Evolutionary conservation across 1,140 invertebrate genomes (phyloP), one percentile per base, ranked within the genome.

Genomic region (Apis dorsata): DNA sequence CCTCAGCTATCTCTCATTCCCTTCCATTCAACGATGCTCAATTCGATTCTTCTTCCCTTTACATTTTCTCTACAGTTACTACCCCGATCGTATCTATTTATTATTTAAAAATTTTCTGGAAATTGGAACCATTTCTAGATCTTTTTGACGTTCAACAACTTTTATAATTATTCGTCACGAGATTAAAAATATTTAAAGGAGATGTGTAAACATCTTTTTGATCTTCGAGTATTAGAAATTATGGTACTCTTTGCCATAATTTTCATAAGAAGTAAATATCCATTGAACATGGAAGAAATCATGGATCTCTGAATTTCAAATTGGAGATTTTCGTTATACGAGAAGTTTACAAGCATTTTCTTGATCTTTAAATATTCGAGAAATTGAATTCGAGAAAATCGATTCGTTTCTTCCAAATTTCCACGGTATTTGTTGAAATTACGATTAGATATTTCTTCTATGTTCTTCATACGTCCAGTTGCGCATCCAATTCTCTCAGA

Each of bases 1-100:
- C 19, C 72, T 68, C 44, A 62, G 5, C 80, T 72, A 65, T 66
- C 34, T 68, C 73, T 55, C 15, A 68, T 75, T 63, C 69, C 62
- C 21, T 69, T 44, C 11, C 60, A 19, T 28, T 70, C 51, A 53
- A 2, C 57, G 13, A 63, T n/a, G 55, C n/a, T 1, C 68, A 5
- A 21, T 71, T 72, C 57, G 24, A 72, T 9, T 72, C 28, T 71
- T 13, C 44, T 44, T 21, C 68, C 21, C 49, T 60, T 24, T 49
- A 21, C 28, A 9, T 28, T 49, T 24, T 21, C 12, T n/a, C 8
- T 10, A 51, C 34, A 15, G 24, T 62, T 70, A 71, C 49, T 28
- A 69, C 9, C 15, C 2, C 34, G 28, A 24, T 65, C 13, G 2
- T 17, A 9, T 10, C 21, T 62, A 24, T 13, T n/a, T 7, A 24